phyloP scores from a whole-genome alignment of 2,113 vertebrate genomes.

The Pitta sordida region DNA sequence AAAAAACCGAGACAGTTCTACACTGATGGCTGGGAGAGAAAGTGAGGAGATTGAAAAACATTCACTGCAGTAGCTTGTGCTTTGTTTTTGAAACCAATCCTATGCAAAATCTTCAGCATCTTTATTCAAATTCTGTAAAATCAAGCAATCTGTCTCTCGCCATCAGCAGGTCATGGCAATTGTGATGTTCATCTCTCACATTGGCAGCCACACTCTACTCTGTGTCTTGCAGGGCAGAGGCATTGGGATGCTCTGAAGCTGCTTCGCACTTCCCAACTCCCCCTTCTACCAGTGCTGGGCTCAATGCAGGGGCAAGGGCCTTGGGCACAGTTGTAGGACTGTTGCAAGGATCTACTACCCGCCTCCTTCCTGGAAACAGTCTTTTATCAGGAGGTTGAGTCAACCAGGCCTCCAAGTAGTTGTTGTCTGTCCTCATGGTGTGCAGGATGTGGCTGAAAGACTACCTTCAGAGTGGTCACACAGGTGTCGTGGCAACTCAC shows the following conservation, averaged over 20 bases:
- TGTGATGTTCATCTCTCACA: accelerated
- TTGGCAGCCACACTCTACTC: accelerated
- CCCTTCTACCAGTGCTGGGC: accelerated
- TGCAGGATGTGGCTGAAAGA: accelerated
- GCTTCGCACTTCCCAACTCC: accelerated
- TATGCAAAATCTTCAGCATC: accelerated
- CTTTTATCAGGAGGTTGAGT: accelerated
- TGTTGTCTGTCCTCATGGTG: accelerated
- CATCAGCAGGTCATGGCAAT: accelerated
- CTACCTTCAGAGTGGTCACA: accelerated
- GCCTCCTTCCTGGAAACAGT: accelerated
- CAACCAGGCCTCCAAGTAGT: accelerated
- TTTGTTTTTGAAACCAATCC: neutral
- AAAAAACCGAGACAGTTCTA: neutral
- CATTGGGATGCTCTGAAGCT: accelerated
- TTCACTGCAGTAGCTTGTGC: neutral
- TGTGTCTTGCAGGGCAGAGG: accelerated
- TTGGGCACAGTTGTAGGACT: accelerated
- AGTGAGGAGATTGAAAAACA: neutral
- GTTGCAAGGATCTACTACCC: neutral
- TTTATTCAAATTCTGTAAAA: neutral
- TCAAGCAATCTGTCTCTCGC: accelerated
- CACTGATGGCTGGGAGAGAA: neutral
- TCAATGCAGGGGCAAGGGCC: accelerated
- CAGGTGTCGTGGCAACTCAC: accelerated